Conservation (phyloP, 2,888 invertebrate species). For the Helleia helle region DNA sequence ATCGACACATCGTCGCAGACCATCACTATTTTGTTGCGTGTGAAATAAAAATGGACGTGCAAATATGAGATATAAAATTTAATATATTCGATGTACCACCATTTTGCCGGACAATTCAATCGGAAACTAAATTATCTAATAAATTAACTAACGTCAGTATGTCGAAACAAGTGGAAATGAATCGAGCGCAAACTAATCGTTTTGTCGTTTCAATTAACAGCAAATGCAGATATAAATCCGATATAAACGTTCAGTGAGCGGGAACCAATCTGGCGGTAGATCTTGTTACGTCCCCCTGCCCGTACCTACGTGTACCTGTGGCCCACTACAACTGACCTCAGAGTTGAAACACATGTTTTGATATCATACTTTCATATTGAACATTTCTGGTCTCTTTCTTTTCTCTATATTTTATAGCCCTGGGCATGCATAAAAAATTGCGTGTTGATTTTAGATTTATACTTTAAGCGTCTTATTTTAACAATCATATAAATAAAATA, state of each 20-base stretch:
- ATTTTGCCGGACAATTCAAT: constrained; percentile 24
- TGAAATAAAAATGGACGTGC: neutral
- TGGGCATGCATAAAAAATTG: no score
- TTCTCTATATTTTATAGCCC: no score
- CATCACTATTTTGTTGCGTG: neutral
- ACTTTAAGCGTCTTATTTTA: no score
- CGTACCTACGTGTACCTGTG: neutral
- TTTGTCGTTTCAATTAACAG: constrained; percentile 50
- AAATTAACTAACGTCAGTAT: constrained; percentile 39
- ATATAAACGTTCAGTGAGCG: constrained; percentile 22
- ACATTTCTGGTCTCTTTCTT: no score
- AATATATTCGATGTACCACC: constrained; percentile 4
- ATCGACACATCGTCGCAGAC: neutral
- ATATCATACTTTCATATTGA: no score
- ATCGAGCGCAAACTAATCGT: constrained; percentile 38
- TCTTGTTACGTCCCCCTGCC: constrained; percentile 19
- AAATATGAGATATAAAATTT: neutral
- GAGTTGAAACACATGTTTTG: neutral
- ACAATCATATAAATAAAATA: no score
- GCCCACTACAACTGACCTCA: neutral
- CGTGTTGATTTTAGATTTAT: no score
- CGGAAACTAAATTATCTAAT: constrained; percentile 52
- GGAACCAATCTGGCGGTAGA: constrained; percentile 17
- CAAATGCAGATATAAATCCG: constrained; percentile 41
- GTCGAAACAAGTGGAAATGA: constrained; percentile 41